Evolutionary conservation across 1,140 invertebrate species (phyloP).

Genomic region (Drosophila teissieri): DNA sequence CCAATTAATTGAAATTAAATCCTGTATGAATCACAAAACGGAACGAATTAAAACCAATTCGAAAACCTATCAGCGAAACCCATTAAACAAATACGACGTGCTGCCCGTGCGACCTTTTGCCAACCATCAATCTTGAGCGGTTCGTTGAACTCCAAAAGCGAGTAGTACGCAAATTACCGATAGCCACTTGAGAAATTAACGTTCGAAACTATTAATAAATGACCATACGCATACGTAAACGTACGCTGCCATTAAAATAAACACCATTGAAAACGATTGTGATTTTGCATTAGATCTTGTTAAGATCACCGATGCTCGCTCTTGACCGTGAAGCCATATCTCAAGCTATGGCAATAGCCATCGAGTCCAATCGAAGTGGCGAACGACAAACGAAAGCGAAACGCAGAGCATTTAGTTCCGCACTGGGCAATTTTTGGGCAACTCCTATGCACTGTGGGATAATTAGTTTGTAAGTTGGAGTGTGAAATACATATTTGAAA

Average conservation of each 20-base stretch:
- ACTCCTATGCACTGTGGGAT: conserved; percentile 24
- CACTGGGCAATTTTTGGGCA: conserved; percentile 40
- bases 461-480: too few relatives aligned
- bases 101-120: conserved; percentile 68
- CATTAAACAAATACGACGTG: conserved; percentile 51
- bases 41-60: conserved; percentile 24
- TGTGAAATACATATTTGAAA: too few relatives aligned
- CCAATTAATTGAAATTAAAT: not conserved
- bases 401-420: conserved; percentile 69
- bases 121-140: conserved; percentile 30
- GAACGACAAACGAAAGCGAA: conserved; percentile 68
- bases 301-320: conserved; percentile 58
- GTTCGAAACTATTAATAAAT: conserved; percentile 54
- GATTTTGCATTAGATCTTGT: conserved; percentile 76
- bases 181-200: conserved; percentile 64
- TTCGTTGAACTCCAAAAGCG: conserved; percentile 62
- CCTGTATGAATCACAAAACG: not conserved
- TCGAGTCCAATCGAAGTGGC: conserved; percentile 38
- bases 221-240: conserved; percentile 12
- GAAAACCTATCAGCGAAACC: conserved; percentile 37
- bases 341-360: conserved; percentile 2
- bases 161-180: conserved; percentile 80
- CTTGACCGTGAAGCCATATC: conserved; percentile 71
- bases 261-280: conserved; percentile 36
- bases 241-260: conserved; percentile 51